These are phyloP conservation scores for Sphyrna mokarran DNA, from an alignment of 2,113 vertebrate species.

Conservation along the genomic window DNA sequence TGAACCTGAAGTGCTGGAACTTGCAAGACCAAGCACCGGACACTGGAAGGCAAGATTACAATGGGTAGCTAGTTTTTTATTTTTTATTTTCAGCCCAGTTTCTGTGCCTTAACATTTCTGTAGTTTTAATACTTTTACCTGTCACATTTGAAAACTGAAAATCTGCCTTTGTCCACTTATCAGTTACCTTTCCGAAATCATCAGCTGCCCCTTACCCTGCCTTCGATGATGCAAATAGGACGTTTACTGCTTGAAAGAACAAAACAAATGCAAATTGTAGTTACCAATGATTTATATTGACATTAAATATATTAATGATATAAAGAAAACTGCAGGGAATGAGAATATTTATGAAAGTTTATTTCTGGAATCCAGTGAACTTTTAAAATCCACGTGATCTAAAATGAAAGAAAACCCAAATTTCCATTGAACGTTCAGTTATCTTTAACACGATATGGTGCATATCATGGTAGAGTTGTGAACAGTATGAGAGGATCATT, in stretches of 20 bases:
- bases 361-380: not conserved
- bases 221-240: not conserved
- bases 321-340: not conserved
- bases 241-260: not conserved
- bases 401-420: not conserved
- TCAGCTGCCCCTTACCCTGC: not conserved
- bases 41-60: no score
- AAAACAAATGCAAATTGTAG: not conserved
- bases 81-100: no score
- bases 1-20: no score
- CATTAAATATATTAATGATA: not conserved
- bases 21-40: no score
- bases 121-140: not conserved
- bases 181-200: not conserved
- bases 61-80: no score
- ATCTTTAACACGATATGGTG: not conserved
- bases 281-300: not conserved
- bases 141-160: not conserved
- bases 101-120: no score
- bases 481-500: not conserved
- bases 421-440: not conserved
- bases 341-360: not conserved
- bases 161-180: not conserved
- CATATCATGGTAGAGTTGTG: not conserved
- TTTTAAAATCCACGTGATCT: not conserved